Evolutionary conservation across 2,888 invertebrate genomes (phyloP).

Genomic region (Malthinus flaveolus): DNA sequence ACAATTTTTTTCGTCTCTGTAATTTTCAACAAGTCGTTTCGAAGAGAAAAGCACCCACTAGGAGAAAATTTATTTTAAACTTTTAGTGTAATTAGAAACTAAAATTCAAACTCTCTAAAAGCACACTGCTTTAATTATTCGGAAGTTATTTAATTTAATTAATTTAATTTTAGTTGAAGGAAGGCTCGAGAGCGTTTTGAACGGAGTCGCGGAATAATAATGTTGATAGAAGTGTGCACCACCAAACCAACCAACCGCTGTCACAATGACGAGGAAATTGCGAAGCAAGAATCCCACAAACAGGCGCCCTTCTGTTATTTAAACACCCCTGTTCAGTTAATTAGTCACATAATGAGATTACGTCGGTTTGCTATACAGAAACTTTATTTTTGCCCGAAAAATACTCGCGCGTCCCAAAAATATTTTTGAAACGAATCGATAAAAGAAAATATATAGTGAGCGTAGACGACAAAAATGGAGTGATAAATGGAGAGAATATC

Average conservation of each 20-base stretch:
- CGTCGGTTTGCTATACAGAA: conserved; percentile 10
- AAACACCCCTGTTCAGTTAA: conserved; percentile 25
- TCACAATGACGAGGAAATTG: conserved; percentile 24
- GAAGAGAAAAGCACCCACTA: too few species aligned
- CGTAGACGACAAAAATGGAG: not conserved
- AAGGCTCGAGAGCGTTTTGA: conserved; percentile 21
- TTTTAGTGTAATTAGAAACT: conserved; percentile 8
- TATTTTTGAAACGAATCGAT: not conserved
- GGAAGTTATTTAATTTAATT: conserved; percentile 27
- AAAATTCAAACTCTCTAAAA: not conserved
- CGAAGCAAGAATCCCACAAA: conserved; percentile 25
- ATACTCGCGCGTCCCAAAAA: not conserved
- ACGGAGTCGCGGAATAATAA: conserved; percentile 22
- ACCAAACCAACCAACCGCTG: conserved; percentile 14
- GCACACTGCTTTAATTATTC: conserved; percentile 18
- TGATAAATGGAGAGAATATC: not conserved
- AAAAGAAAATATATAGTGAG: not conserved
- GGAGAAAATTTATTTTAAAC: not conserved
- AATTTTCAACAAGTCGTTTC: too few species aligned
- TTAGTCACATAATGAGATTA: conserved; percentile 29
- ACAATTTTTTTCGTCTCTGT: not conserved
- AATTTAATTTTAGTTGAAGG: conserved; percentile 23
- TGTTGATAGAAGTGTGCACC: conserved; percentile 24
- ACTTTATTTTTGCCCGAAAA: not conserved
- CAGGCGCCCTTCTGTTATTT: conserved; percentile 26